Conservation (phyloP, 2,113 vertebrate genomes). For the Pyxicephalus adspersus region DNA sequence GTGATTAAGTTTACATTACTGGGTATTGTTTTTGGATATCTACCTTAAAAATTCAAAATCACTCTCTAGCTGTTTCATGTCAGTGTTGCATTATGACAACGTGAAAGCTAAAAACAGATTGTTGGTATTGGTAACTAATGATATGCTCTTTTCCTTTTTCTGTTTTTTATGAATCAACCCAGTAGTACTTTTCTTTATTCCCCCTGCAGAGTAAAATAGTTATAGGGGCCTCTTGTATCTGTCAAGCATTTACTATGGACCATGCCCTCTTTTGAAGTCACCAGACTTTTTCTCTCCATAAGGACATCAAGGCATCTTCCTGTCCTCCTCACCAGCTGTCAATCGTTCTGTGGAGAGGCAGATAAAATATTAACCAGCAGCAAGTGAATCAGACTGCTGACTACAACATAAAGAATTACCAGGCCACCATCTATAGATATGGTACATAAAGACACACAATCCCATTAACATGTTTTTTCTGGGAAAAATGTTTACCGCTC, state of each 20-base stretch:
- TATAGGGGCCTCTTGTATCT: slow-evolving; percentile 6
- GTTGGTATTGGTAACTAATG: no score
- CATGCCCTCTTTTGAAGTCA: slow-evolving; percentile 32
- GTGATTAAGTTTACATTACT: no score
- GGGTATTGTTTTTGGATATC: no score
- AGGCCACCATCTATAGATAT: slow-evolving; percentile 49
- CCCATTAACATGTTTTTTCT: slow-evolving; percentile 34
- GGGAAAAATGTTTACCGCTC: neutral
- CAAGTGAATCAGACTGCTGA: slow-evolving; percentile 55
- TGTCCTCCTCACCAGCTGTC: slow-evolving; percentile 48
- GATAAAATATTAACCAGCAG: slow-evolving; percentile 56
- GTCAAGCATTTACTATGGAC: slow-evolving; percentile 34
- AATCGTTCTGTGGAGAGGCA: slow-evolving; percentile 34
- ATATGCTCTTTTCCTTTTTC: no score
- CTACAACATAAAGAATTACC: slow-evolving; percentile 51
- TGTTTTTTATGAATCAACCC: no score
- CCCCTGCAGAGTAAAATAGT: neutral
- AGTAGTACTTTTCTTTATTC: neutral
- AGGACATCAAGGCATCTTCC: slow-evolving; percentile 40
- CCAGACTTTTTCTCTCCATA: slow-evolving; percentile 11
- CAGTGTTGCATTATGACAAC: no score
- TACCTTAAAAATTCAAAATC: no score
- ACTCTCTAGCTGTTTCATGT: no score
- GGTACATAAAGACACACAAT: slow-evolving; percentile 35
- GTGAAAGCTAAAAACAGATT: no score